Conservation (phyloP, 2,113 vertebrate species). For the Girardinichthys multiradiatus region DNA sequence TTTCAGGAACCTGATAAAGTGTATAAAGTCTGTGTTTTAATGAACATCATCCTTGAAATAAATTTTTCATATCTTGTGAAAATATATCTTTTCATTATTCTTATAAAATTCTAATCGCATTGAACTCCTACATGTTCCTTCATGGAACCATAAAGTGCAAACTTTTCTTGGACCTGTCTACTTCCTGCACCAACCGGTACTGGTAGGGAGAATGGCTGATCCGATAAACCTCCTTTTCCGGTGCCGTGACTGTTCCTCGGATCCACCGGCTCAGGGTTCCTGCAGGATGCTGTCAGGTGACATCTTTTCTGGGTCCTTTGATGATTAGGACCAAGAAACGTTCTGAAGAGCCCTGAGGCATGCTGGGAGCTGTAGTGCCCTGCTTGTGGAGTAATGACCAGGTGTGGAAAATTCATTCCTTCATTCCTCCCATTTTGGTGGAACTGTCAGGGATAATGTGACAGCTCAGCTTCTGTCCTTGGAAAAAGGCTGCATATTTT, state of each 20-base stretch:
- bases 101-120: too few species aligned
- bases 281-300: slow-evolving; percentile 70
- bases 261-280: slow-evolving; percentile 49
- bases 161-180: slow-evolving; percentile 13
- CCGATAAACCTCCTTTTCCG: background rate
- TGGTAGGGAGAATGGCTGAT: slow-evolving; percentile 23
- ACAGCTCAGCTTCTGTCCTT: background rate
- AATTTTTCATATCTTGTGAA: too few species aligned
- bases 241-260: background rate
- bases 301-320: slow-evolving; percentile 50
- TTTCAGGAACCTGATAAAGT: slow-evolving; percentile 51
- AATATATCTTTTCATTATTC: too few species aligned
- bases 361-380: slow-evolving; percentile 52
- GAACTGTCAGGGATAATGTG: background rate
- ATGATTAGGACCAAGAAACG: slow-evolving; percentile 33
- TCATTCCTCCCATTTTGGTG: background rate
- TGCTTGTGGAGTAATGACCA: slow-evolving; percentile 1
- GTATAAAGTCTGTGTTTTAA: slow-evolving; percentile 34
- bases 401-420: background rate
- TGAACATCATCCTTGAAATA: background rate
- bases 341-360: slow-evolving; percentile 35
- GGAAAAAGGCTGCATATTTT: too few species aligned
- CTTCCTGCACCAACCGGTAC: slow-evolving; percentile 16
- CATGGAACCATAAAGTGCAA: background rate
- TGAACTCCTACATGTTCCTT: background rate